Evolutionary conservation across 2,113 vertebrate species (phyloP), one percentile per base, ranked within the genome.

Genomic region (Verasper variegatus): DNA sequence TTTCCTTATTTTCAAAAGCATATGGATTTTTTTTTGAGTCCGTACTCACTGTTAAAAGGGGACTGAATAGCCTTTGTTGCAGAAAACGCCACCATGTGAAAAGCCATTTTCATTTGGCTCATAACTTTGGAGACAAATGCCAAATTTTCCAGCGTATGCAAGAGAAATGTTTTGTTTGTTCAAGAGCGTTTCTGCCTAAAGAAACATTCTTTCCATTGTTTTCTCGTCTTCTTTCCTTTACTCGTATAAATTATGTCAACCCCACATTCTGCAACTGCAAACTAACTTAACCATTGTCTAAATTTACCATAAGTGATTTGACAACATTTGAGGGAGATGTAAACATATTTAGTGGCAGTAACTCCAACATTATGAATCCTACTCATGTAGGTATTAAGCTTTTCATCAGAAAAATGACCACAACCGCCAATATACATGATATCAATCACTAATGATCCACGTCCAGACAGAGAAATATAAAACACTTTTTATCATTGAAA

Each of bases 1-100:
- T 56, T 3, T 23, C n/a, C 62, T 78, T 49, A 60, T 73, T 69
- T 80, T n/a, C 8, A 47, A 67, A 66, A 68, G 23, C 17, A 27
- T 1, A 54, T 24, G 51, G 10, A 11, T 13, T 65, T n/a, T 63
- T 77, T 60, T 68, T 11, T 26, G 17, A 68, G 68, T 82, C 56
- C 21, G 58, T 47, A 21, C 17, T 26, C 15, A 27, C 63, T 11
- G 35, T 68, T 18, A 23, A 49, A 54, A n/a, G 18, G 17, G 2
- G 2, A 45, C 2, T 47, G 26, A 74, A 14, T 5, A 4, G 42
- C 67, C 57, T 37, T 47, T 21, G 17, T 26, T 63, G 37, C 69
- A 57, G 9, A 21, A 55, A 74, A 70, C 12, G 10, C 51, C 64
- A 52, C 20, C 49, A 66, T 13, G 65, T 54, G 61, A 31, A 31